These are phyloP conservation scores for Zootermopsis nevadensis DNA, from an alignment of 2,888 invertebrate species.

Conservation along the genomic window DNA sequence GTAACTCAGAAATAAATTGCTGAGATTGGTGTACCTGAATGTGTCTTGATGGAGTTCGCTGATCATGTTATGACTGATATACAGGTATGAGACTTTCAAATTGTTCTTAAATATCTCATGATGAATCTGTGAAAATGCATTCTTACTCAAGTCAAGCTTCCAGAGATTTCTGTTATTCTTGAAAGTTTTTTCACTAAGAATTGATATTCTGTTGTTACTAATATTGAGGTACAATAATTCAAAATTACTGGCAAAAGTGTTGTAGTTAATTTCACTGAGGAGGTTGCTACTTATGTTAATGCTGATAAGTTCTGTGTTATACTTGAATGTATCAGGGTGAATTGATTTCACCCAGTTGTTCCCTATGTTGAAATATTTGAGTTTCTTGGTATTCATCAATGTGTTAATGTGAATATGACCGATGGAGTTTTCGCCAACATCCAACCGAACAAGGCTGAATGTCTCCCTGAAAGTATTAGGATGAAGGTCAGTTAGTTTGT, in stretches of 20 bases:
- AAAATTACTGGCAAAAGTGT: background rate
- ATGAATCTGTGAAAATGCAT: background rate
- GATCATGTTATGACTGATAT: conserved; percentile 14
- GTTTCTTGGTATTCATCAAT: background rate
- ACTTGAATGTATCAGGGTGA: conserved; percentile 15
- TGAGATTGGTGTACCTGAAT: conserved; percentile 7
- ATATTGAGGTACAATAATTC: conserved; percentile 26
- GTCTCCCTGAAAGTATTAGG: conserved; percentile 10
- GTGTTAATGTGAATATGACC: background rate
- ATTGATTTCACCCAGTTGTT: background rate
- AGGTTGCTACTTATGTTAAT: conserved; percentile 17
- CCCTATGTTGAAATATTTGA: conserved; percentile 26
- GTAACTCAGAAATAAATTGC: conserved; percentile 12
- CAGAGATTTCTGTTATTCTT: conserved; percentile 27
- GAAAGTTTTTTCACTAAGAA: background rate
- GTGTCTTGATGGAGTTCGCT: conserved; percentile 2
- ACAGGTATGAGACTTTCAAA: background rate
- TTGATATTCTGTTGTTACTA: conserved; percentile 12
- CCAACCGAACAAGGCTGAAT: conserved; percentile 4
- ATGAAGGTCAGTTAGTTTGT: background rate
- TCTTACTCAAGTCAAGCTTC: conserved; percentile 25
- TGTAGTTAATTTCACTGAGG: background rate
- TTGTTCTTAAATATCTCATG: conserved; percentile 22
- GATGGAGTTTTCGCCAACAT: conserved; percentile 13
- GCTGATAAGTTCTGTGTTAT: conserved; percentile 30